A percentile compares a stretch with the other conserved stretches of the same genome.
phyloP scores from a whole-genome alignment of 2,888 invertebrate species.

The Caradrina kadenii region DNA sequence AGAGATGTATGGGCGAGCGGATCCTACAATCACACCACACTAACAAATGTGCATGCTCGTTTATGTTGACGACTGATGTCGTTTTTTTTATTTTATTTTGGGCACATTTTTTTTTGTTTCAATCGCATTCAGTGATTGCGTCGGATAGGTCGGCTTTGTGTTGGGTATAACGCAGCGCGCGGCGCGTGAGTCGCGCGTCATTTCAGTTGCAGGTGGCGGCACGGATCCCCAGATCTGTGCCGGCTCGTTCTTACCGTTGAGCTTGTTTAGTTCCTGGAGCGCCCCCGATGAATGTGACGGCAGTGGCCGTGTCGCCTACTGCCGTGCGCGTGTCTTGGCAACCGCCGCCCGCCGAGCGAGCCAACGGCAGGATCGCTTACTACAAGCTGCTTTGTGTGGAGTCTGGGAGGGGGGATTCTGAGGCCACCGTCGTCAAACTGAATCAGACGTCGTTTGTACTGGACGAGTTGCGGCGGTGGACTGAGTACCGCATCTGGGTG shows the following conservation, averaged over 20 bases:
- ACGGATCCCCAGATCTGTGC: constrained; percentile 54
- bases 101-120: constrained; percentile 83
- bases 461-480: constrained; percentile 98
- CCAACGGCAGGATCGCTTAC: constrained; percentile 98
- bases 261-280: constrained; percentile 97
- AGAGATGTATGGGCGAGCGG: constrained; percentile 89
- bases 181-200: constrained; percentile 64
- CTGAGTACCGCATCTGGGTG: constrained; percentile 99
- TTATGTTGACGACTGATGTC: constrained; percentile 73
- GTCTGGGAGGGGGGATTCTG: constrained; percentile 95
- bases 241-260: constrained; percentile 72
- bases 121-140: constrained; percentile 91
- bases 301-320: constrained; percentile 96
- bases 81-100: constrained; percentile 74
- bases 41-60: constrained; percentile 82
- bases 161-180: constrained; percentile 71
- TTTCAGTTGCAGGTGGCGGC: constrained; percentile 80
- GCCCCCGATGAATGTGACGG: constrained; percentile 98
- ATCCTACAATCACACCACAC: constrained; percentile 79
- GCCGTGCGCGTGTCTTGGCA: constrained; percentile 97
- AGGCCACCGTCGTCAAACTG: constrained; percentile 95
- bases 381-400: constrained; percentile 98
- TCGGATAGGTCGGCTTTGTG: constrained; percentile 76
- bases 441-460: constrained; percentile 95
- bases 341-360: constrained; percentile 97